phyloP scores from a whole-genome alignment of 2,797 vertebrate genomes.

The Luscinia megarhynchos region DNA sequence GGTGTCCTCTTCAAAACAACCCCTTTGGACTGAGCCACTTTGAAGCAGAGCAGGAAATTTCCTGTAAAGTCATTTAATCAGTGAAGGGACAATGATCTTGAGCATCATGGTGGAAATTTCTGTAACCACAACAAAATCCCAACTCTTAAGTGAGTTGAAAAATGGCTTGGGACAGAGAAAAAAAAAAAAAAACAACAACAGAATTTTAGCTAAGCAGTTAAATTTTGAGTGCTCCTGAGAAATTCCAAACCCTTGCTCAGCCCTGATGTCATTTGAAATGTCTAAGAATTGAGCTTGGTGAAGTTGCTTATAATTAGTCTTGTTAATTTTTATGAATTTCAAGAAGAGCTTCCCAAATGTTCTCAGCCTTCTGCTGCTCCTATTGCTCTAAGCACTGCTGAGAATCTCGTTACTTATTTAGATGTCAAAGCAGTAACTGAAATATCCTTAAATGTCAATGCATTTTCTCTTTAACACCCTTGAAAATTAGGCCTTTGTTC shows the following conservation, averaged over 20 bases:
- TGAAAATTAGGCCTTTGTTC: conserved; percentile 32
- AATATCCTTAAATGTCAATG: conserved; percentile 57
- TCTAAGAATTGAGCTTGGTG: not conserved
- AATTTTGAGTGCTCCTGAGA: not conserved
- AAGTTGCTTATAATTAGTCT: conserved; percentile 50
- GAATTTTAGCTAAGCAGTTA: not conserved
- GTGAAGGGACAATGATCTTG: not conserved
- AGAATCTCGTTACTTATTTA: not conserved
- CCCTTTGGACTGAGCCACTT: fast-evolving
- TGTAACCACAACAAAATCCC: not conserved
- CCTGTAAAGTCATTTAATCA: not conserved
- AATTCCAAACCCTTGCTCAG: not conserved
- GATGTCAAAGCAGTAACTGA: conserved; percentile 42
- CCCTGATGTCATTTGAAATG: not conserved
- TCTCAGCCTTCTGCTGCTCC: conserved; percentile 60
- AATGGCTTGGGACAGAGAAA: not conserved
- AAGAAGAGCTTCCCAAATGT: conserved; percentile 29
- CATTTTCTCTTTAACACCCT: not conserved
- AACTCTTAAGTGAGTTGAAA: not conserved
- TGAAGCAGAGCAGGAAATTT: not conserved
- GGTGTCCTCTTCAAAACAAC: fast-evolving
- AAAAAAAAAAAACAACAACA: not conserved
- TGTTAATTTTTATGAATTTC: conserved; percentile 50
- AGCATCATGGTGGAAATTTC: not conserved
- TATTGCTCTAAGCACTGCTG: not conserved